Evolutionary conservation across 1,140 invertebrate genomes (phyloP), one percentile per base, ranked within the genome.

Genomic region (Magallana ariakensis): DNA sequence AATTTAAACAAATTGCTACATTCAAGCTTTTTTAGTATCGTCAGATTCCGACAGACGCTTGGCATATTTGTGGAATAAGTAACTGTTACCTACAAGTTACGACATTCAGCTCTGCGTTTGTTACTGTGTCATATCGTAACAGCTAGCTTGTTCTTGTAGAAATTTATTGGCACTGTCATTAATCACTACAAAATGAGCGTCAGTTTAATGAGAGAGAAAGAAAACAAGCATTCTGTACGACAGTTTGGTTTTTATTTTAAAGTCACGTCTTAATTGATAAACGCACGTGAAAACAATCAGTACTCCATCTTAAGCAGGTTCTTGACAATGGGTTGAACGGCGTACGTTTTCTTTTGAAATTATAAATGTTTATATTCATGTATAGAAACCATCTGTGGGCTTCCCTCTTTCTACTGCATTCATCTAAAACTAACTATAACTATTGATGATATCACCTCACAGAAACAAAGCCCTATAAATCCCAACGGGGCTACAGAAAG

Each of bases 311-410:
- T 22, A 13, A 13, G 11, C 66, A 26, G 22, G 66, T 75, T 33
- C 66, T 75, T 75, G 22, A 75, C 66, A 75, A 75, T 75, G 22
- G 22, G 66, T 75, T 75, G 11, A 75, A 75, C 66, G 15, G 66
- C 13, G 22, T 26, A 75, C 22, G 22, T 75, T 75, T 75, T 75
- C 66, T 75, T 75, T 75, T 75, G 66, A 75, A 75, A 75, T 75
- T 75, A 26, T 75, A 6, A n/a, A 75, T 75, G 66, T 75, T 26
- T 75, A 26, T 22, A 75, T 75, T 33, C 10, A 33, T 13, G 66
- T 75, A 75, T 75, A 75, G 66, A 75, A 75, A 75, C 66, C 66
- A 75, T 75, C 66, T 75, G 66, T 75, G 66, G 26, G 22, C 22
- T 26, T 13, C 26, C 33, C 22, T 75, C 6, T 75, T 19, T 22